Evolutionary conservation across 2,113 vertebrate genomes (phyloP).

Genomic region (Melozone crissalis): DNA sequence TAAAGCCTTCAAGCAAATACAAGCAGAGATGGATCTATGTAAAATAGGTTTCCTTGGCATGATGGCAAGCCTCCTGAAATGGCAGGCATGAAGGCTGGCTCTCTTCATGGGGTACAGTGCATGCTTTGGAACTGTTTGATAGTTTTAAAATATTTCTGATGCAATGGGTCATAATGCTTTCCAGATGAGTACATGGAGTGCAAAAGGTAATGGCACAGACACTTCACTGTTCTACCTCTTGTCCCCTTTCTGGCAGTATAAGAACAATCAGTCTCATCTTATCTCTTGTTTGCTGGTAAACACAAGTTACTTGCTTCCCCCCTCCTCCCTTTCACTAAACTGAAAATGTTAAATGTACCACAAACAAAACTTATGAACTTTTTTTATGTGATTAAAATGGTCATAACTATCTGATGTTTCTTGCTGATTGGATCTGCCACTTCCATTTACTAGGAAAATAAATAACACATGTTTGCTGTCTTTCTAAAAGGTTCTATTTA

Average conservation of each 20-base stretch:
- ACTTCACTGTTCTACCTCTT: conserved; percentile 56
- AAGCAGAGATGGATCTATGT: conserved; percentile 64
- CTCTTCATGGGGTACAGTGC: conserved; percentile 57
- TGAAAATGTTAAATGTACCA: conserved; percentile 85
- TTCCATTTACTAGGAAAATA: conserved; percentile 96
- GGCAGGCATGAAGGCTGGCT: conserved; percentile 65
- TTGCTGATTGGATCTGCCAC: conserved; percentile 97
- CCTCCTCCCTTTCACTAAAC: conserved; percentile 67
- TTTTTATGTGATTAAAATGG: conserved; percentile 95
- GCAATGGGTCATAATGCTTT: conserved; percentile 72
- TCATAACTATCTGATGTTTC: conserved; percentile 94
- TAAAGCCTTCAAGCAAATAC: conserved; percentile 63
- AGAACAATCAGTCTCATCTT: conserved; percentile 70
- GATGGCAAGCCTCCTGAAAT: conserved; percentile 64
- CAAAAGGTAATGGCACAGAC: conserved; percentile 68
- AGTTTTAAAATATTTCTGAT: conserved; percentile 77
- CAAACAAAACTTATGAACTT: conserved; percentile 79
- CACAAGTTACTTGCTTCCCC: conserved; percentile 68
- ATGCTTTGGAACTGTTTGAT: conserved; percentile 75
- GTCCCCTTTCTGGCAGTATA: not conserved
- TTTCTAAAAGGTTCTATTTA: conserved; percentile 82
- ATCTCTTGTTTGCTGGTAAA: conserved; percentile 85
- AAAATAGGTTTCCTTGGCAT: conserved; percentile 69
- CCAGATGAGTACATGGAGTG: conserved; percentile 70
- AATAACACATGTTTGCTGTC: conserved; percentile 92